Conservation (phyloP, 2,888 invertebrate species). For the Polyploca ridens region DNA sequence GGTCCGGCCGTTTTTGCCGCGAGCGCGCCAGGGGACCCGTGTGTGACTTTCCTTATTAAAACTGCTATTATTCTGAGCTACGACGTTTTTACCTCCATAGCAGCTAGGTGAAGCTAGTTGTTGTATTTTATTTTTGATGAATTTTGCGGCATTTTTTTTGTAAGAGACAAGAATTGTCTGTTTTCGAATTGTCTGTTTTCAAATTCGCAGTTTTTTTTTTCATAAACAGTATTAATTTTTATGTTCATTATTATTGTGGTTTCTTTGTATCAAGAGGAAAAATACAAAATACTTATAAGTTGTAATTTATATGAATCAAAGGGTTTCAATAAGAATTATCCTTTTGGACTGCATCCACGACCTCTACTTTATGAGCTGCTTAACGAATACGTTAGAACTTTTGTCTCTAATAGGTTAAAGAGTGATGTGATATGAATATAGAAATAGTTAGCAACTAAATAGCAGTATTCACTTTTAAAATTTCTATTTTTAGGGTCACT, state of each 20-base stretch:
- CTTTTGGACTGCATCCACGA: not conserved
- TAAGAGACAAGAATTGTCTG: too few relatives aligned
- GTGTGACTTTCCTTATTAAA: too few relatives aligned
- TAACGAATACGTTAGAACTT: not conserved
- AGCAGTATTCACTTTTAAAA: too few relatives aligned
- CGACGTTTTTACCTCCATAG: not conserved
- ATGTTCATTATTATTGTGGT: not conserved
- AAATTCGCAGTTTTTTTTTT: too few relatives aligned
- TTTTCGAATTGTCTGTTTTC: too few relatives aligned
- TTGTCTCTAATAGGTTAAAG: not conserved
- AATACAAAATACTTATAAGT: not conserved
- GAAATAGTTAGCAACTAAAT: not conserved
- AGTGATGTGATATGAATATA: not conserved
- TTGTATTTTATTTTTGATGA: too few relatives aligned
- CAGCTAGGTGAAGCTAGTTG: not conserved
- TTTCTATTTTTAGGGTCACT: too few relatives aligned
- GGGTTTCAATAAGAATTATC: not conserved
- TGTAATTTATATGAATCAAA: not conserved
- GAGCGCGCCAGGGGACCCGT: not conserved
- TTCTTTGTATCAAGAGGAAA: not conserved
- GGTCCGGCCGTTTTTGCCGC: slow-evolving; percentile 5
- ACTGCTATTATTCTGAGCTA: not conserved
- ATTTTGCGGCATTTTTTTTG: too few relatives aligned
- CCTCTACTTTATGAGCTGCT: not conserved
- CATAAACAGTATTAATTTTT: too few relatives aligned